phyloP scores from a whole-genome alignment of 2,888 invertebrate genomes.

The Synanthedon vespiformis region DNA sequence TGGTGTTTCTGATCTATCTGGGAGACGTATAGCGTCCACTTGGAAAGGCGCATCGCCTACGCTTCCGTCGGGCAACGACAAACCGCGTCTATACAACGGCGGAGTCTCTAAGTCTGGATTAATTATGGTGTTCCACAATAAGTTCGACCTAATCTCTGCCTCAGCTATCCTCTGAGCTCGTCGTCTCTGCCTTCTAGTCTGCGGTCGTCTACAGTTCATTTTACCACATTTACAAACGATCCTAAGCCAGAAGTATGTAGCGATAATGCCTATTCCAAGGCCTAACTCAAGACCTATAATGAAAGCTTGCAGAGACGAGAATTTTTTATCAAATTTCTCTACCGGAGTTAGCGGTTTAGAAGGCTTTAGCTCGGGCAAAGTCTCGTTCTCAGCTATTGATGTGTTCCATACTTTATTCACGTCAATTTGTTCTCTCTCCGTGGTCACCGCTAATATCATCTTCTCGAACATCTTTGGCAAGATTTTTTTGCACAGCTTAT shows the following conservation, averaged over 20 bases:
- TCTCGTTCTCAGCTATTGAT: slow-evolving; percentile 21
- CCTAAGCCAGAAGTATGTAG: slow-evolving; percentile 55
- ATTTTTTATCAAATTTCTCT: slow-evolving; percentile 50
- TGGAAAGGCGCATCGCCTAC: slow-evolving; percentile 24
- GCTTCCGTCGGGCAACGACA: slow-evolving; percentile 31
- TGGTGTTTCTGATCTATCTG: slow-evolving; percentile 49
- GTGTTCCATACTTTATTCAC: slow-evolving; percentile 53
- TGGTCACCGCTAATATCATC: slow-evolving; percentile 59
- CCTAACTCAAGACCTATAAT: slow-evolving; percentile 55
- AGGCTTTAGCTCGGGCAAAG: slow-evolving; percentile 14
- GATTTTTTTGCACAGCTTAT: slow-evolving; percentile 52
- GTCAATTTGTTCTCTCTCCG: slow-evolving; percentile 44
- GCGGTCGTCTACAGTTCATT: slow-evolving; percentile 26
- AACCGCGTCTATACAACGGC: slow-evolving; percentile 40
- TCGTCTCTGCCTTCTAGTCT: slow-evolving; percentile 28
- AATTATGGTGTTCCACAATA: slow-evolving; percentile 46
- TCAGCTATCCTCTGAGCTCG: slow-evolving; percentile 17
- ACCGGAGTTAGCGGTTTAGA: slow-evolving; percentile 34
- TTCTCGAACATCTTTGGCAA: slow-evolving; percentile 67
- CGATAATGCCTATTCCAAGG: slow-evolving; percentile 49
- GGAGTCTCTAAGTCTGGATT: slow-evolving; percentile 54
- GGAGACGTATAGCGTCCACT: slow-evolving; percentile 39
- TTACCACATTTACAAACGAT: slow-evolving; percentile 39
- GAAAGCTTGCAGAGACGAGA: slow-evolving; percentile 55
- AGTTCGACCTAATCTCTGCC: slow-evolving; percentile 43